Evolutionary conservation across 2,797 vertebrate genomes (phyloP).

Genomic region (Toxotes lorentzi): DNA sequence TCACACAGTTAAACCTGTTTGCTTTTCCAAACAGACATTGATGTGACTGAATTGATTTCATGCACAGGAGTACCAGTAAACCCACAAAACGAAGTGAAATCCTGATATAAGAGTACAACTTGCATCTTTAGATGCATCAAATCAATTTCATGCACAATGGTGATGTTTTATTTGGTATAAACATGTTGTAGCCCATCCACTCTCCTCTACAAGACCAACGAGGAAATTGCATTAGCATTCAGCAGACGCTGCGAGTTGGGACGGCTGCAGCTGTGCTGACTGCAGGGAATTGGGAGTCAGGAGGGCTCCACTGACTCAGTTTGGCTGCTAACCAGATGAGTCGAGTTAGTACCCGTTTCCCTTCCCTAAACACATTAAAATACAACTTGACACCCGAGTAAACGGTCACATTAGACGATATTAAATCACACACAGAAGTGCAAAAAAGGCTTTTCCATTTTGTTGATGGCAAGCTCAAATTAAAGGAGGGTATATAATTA

Average conservation of each 20-base stretch:
- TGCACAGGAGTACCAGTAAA: conserved; percentile 10
- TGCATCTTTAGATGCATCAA: neutral
- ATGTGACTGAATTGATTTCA: conserved; percentile 3
- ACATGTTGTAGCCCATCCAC: conserved; percentile 19
- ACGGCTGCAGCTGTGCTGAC: conserved; percentile 66
- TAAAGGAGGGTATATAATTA: conserved; percentile 15
- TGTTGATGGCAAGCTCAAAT: conserved; percentile 9
- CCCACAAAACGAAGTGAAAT: neutral
- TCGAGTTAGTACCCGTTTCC: conserved; percentile 34
- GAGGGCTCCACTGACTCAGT: conserved; percentile 62
- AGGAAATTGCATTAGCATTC: conserved; percentile 73
- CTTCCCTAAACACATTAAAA: conserved; percentile 58
- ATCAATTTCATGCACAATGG: conserved; percentile 1
- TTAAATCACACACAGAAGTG: conserved; percentile 25
- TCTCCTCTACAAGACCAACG: conserved; percentile 20
- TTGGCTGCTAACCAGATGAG: conserved; percentile 61
- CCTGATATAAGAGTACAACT: neutral
- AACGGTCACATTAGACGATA: conserved; percentile 22
- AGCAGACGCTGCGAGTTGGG: conserved; percentile 45
- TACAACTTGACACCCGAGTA: conserved; percentile 48
- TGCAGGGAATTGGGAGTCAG: conserved; percentile 64
- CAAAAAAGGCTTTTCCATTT: conserved; percentile 6
- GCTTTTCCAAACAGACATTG: conserved; percentile 15
- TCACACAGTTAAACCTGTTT: neutral
- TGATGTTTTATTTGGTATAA: conserved; percentile 16